Conservation (phyloP, 2,797 vertebrate genomes). For the Propithecus deckenii region DNA sequence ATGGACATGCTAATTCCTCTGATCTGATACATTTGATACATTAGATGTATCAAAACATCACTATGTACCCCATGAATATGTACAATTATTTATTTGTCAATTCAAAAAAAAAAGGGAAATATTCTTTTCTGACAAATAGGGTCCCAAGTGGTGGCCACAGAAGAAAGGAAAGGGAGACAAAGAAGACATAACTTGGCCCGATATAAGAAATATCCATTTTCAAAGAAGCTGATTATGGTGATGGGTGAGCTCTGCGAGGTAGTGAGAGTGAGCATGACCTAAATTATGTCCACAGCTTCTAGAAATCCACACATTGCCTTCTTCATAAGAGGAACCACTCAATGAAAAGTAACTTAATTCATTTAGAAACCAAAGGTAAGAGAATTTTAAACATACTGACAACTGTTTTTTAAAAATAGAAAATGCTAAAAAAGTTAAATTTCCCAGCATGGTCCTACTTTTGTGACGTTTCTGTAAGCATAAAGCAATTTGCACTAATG, state of each 20-base stretch:
- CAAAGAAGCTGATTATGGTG: background rate
- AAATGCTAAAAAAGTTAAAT: conserved; percentile 9
- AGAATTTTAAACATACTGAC: background rate
- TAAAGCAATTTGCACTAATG: background rate
- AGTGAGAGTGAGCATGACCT: background rate
- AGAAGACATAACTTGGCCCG: background rate
- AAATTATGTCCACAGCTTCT: background rate
- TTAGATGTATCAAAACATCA: background rate
- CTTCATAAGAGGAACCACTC: background rate
- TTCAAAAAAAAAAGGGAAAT: background rate
- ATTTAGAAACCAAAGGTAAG: background rate
- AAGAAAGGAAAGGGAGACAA: background rate
- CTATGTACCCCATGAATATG: background rate
- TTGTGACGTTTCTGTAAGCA: background rate
- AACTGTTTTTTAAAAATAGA: background rate
- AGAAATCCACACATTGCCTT: background rate
- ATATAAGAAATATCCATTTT: conserved; percentile 1
- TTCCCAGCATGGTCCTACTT: background rate
- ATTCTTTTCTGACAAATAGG: background rate
- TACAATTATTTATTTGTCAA: background rate
- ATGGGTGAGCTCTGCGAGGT: background rate
- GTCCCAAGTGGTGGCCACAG: background rate
- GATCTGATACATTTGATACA: background rate
- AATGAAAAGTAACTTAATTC: conserved; percentile 6
- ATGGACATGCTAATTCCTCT: background rate